Base-by-base conservation (phyloP, 2,113 vertebrate species). In the Accipiter cooperii region DNA sequence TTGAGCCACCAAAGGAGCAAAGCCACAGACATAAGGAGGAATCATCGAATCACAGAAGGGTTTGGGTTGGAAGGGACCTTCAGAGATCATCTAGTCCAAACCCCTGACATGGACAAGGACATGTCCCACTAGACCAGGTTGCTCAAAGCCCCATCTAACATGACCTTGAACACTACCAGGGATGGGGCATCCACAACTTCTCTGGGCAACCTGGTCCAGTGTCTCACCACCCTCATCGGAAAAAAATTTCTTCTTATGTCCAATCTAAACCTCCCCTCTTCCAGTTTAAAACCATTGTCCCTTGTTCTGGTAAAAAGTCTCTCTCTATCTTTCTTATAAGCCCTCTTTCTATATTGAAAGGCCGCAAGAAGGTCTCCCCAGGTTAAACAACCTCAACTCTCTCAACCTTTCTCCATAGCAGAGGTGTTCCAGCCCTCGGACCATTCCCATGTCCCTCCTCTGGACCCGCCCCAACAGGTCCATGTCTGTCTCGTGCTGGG, bases 171-270 rank as follows among this genome's bases (percentile, higher is more conserved):
- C 13, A 5, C 10, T 40, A 6, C 46, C 46, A 49, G 3, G 1
- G 54, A 58, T n/a, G 33, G 17, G 17, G 13, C 10, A 46, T 28
- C 73, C 10, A n/a, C 33, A 21, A 5, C n/a, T 5, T 52, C 31
- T n/a, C 33, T 12, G 40, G 24, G 40, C 13, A 58, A 75, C 54
- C 54, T 46, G 40, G 0, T 2, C 58, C 29, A 34, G 36, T 2
- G 19, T 2, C 33, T 55, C 49, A 44, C 8, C 38, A 33, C 20
- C 26, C 12, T 57, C 20, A 18, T 1, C 0, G 0, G 29, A 25
- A 47, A 46, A 34, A 25, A 15, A 20, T 2, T 2, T 46, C 61
- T 54, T n/a, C 17, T 36, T 11, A 36, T 31, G 9, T 55, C 51
- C 40, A 10, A 17, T 13, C 46, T 33, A 26, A 61, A 33, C 3